These are phyloP conservation scores for Cryptophagus acutangulus DNA, from an alignment of 2,888 invertebrate species.

Conservation along the genomic window DNA sequence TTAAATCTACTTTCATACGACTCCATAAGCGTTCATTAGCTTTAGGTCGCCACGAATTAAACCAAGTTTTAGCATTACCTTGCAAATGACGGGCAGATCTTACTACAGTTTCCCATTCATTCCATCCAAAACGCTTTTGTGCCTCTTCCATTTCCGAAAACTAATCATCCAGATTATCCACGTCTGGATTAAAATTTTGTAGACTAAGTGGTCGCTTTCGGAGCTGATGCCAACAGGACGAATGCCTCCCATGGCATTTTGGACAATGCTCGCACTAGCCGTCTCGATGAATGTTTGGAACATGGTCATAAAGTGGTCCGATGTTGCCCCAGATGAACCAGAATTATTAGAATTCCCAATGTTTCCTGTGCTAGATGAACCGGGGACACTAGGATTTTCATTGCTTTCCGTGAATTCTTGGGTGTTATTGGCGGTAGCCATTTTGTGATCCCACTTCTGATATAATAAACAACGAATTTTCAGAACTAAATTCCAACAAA, in stretches of 20 bases:
- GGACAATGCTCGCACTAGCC: background rate
- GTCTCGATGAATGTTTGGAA: constrained; percentile 4
- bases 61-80: constrained; percentile 7
- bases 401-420: no score
- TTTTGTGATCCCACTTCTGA: no score
- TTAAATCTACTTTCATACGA: constrained; percentile 8
- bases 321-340: constrained; percentile 2
- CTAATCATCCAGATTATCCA: constrained; percentile 1
- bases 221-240: background rate
- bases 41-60: constrained; percentile 6
- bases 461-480: no score
- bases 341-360: no score
- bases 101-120: no score
- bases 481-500: no score
- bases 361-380: no score
- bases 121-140: no score
- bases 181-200: constrained; percentile 2
- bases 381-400: no score
- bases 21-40: constrained; percentile 7
- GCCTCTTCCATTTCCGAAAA: no score
- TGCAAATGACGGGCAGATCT: constrained; percentile 6
- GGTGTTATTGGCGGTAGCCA: no score
- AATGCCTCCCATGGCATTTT: constrained; percentile 1
- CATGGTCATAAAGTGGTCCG: constrained; percentile 3
- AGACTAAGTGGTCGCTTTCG: background rate